Evolutionary conservation across 1,140 invertebrate species (phyloP).

Genomic region (Streblospio benedicti): DNA sequence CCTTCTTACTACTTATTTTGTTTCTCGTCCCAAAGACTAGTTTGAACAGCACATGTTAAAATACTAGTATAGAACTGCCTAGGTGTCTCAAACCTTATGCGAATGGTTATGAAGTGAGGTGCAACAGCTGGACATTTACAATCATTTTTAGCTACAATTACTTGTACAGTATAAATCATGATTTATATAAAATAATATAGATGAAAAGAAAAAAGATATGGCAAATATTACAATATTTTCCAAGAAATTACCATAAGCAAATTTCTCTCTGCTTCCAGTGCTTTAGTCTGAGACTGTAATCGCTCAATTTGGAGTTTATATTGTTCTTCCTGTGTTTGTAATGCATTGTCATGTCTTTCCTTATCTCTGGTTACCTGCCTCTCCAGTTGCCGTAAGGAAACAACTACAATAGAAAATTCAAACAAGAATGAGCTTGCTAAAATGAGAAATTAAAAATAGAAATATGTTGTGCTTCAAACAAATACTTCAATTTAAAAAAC

Average conservation of each 20-base stretch:
- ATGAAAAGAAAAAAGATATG: neutral
- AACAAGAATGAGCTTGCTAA: neutral
- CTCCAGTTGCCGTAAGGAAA: slow-evolving; percentile 30
- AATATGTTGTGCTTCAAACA: neutral
- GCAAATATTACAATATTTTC: neutral
- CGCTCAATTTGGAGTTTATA: slow-evolving; percentile 25
- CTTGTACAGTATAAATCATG: too few relatives aligned
- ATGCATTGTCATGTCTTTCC: slow-evolving; percentile 27
- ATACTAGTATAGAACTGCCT: too few relatives aligned
- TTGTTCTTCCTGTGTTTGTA: slow-evolving; percentile 26
- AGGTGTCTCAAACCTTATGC: too few relatives aligned
- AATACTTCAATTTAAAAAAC: neutral
- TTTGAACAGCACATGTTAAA: too few relatives aligned
- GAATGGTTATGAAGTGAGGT: too few relatives aligned
- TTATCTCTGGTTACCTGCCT: slow-evolving; percentile 28
- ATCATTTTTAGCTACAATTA: too few relatives aligned
- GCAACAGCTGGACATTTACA: too few relatives aligned
- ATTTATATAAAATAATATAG: too few relatives aligned
- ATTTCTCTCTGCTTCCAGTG: slow-evolving; percentile 32
- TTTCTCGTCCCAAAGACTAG: neutral
- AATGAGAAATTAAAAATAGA: neutral
- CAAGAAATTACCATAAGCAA: slow-evolving; percentile 32
- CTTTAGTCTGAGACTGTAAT: slow-evolving; percentile 25
- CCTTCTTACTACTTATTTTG: neutral
- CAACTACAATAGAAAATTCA: slow-evolving; percentile 22